These are phyloP conservation scores for Trachelus iudaicus DNA, from an alignment of 2,888 invertebrate species.

Conservation along the genomic window DNA sequence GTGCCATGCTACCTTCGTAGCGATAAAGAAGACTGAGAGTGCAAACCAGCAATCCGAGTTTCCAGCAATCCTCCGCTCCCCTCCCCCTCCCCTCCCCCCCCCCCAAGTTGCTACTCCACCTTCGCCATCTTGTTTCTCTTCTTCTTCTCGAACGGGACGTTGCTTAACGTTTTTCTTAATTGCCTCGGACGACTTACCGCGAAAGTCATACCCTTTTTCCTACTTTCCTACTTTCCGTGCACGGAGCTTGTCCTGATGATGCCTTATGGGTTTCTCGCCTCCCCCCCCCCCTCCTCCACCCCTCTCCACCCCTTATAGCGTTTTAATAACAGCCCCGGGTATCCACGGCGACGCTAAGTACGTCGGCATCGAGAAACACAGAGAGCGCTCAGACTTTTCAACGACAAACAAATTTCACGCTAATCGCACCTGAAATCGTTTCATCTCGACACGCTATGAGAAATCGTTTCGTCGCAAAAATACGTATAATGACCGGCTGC, in stretches of 20 bases:
- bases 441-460: constrained; percentile 22
- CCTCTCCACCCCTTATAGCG: not conserved
- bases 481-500: constrained; percentile 17
- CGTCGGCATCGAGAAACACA: not conserved
- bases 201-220: not conserved
- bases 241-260: not conserved
- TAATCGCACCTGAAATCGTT: constrained; percentile 25
- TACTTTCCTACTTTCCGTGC: not conserved
- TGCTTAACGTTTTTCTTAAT: not conserved
- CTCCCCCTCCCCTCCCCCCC: not conserved
- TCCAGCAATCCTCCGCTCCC: not conserved
- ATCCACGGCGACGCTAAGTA: not conserved
- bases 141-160: not conserved
- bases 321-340: constrained; percentile 2
- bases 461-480: constrained; percentile 16
- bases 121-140: not conserved
- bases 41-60: not conserved
- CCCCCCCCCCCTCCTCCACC: no score
- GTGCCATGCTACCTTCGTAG: not conserved
- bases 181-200: not conserved
- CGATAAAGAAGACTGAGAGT: not conserved
- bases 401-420: constrained; percentile 24
- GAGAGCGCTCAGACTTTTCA: not conserved
- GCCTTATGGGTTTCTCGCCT: not conserved
- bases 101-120: not conserved